Percentiles rank a stretch among this genome's conserved stretches.
These are phyloP conservation scores for Arvicola amphibius DNA, from an alignment of 2,797 vertebrate species.

Conservation along the genomic window DNA sequence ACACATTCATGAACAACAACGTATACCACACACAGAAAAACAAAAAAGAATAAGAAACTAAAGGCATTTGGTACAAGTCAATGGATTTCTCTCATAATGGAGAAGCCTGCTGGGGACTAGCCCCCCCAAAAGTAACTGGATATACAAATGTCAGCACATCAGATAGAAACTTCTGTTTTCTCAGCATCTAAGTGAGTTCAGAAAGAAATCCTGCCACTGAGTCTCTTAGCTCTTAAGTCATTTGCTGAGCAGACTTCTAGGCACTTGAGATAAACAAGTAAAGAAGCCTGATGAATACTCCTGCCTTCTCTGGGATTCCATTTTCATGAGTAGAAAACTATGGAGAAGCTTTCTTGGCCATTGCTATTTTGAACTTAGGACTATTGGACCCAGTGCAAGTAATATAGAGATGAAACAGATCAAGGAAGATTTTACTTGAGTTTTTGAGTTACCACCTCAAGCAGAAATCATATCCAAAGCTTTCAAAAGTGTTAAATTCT, in stretches of 20 bases:
- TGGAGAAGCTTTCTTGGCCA: background rate
- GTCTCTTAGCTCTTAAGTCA: background rate
- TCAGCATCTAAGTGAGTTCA: background rate
- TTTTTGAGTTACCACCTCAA: slow-evolving; percentile 47
- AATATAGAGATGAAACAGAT: background rate
- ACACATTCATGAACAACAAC: background rate
- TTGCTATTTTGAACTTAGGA: slow-evolving; percentile 36
- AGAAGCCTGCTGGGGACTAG: background rate
- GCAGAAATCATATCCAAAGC: slow-evolving; percentile 58
- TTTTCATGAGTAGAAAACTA: background rate
- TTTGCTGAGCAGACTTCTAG: background rate
- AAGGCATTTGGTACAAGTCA: background rate
- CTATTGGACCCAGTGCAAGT: background rate
- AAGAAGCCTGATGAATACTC: background rate
- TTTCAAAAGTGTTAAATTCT: slow-evolving; percentile 65
- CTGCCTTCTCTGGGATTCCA: background rate
- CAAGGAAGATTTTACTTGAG: slow-evolving; percentile 52
- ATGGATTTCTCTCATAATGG: background rate
- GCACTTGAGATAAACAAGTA: background rate
- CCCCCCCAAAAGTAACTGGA: background rate
- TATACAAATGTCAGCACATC: background rate
- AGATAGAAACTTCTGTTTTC: background rate
- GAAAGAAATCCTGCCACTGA: background rate
- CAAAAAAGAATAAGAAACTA: background rate
- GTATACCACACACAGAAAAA: background rate